Percentiles rank a stretch among this genome's conserved stretches.
Evolutionary conservation across 2,797 vertebrate genomes (phyloP).

Genomic region (Steatocranus sp.): DNA sequence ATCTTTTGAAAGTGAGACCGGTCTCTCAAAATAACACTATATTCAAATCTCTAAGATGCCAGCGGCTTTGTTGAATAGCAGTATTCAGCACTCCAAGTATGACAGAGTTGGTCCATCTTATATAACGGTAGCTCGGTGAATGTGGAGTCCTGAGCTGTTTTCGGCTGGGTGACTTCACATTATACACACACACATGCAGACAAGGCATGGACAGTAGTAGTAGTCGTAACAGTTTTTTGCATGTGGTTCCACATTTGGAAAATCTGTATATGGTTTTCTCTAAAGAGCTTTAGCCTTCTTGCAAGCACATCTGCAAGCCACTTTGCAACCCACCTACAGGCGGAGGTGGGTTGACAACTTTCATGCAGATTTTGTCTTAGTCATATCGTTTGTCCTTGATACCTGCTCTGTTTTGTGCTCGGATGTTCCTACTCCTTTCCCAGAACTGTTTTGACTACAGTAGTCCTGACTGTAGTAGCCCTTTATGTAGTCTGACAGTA

Average conservation of each 20-base stretch:
- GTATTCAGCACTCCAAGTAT: not conserved
- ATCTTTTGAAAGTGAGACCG: not conserved
- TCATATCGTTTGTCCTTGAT: not conserved
- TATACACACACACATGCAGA: not conserved
- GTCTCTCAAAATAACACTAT: not conserved
- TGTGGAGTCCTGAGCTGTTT: constrained; percentile 15
- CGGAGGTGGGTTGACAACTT: not conserved
- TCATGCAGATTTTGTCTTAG: not conserved
- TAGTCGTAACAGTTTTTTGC: not conserved
- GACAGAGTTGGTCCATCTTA: not conserved
- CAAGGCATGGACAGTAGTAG: not conserved
- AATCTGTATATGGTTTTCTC: not conserved
- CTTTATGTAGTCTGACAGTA: not conserved
- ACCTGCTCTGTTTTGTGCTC: not conserved
- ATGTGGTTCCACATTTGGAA: not conserved
- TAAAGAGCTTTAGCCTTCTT: not conserved
- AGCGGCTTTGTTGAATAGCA: not conserved
- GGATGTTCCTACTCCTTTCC: not conserved
- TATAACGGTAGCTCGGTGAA: not conserved
- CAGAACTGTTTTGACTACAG: not conserved
- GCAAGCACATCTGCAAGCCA: not conserved
- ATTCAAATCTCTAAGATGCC: not conserved
- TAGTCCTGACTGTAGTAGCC: not conserved
- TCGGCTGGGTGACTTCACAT: not conserved
- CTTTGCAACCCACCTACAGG: not conserved